Conservation (phyloP, 2,797 vertebrate genomes). For the Craterocephalus amniculus region DNA sequence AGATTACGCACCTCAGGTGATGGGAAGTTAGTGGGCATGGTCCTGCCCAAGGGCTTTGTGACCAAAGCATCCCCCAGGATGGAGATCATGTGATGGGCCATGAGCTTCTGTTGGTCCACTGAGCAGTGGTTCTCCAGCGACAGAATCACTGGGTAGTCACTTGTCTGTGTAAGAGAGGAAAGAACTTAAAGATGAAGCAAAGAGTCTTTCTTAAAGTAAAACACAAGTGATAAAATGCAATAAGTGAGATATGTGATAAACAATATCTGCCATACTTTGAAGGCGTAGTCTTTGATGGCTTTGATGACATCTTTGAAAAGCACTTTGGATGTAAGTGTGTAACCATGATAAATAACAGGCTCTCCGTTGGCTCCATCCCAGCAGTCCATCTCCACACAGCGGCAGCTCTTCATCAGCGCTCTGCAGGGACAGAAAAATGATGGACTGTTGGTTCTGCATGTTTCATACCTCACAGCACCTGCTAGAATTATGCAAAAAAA, state of each 20-base stretch:
- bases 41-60: slow-evolving; percentile 80
- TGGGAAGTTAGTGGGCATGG: slow-evolving; percentile 83
- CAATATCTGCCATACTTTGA: slow-evolving; percentile 85
- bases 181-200: background rate
- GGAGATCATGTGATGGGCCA: slow-evolving; percentile 87
- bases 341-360: slow-evolving; percentile 94
- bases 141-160: slow-evolving; percentile 93
- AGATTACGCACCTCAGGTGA: slow-evolving; percentile 88
- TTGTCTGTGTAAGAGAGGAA: slow-evolving; percentile 80
- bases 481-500: too few species aligned
- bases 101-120: slow-evolving; percentile 90
- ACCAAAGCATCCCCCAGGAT: slow-evolving; percentile 90
- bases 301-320: slow-evolving; percentile 93
- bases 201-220: background rate
- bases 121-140: slow-evolving; percentile 98
- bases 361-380: slow-evolving; percentile 94
- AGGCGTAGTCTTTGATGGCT: slow-evolving; percentile 92
- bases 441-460: background rate
- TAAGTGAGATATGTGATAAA: background rate
- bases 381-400: slow-evolving; percentile 96
- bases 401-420: slow-evolving; percentile 93
- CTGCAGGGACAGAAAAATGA: slow-evolving; percentile 68
- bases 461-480: background rate
- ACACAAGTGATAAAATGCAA: background rate
- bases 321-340: slow-evolving; percentile 96